Evolutionary conservation across 2,113 vertebrate species (phyloP), one percentile per base, ranked within the genome.

Genomic region (Caranx melampygus): DNA sequence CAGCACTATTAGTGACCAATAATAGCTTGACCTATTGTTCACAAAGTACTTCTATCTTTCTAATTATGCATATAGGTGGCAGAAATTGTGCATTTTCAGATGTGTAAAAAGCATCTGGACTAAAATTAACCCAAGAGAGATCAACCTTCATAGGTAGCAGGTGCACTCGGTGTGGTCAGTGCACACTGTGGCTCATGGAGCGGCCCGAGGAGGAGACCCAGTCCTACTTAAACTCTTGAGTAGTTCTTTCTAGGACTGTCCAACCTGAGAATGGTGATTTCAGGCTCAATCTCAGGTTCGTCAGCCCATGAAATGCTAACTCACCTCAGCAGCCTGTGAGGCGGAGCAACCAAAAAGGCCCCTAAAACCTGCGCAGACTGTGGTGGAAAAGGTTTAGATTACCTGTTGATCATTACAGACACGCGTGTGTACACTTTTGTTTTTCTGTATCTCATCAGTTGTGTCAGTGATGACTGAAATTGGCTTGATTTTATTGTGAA

Each of bases 271-370:
- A 98, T 97, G 97, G 94, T 96, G 92, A 92, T 86, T 84, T 78
- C 82, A 77, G 89, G 92, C 89, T 96, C 98, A 96, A 95, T 98
- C 97, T 99, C 97, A 97, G 97, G 97, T 96, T 95, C 84, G 97
- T 98, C 98, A 98, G 97, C 96, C 97, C 95, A 94, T 87, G 95
- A 97, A 96, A 93, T 15, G 92, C 94, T 86, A 87, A 88, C 95
- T 96, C 93, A 51, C 74, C 54, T 75, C 88, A 67, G 84, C 90
- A 76, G 33, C 72, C 51, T 8, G 11, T 26, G 45, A 84, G 35
- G 44, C 78, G 45, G 20, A 64, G n/a, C 49, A 49, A 15, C 59
- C 26, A 26, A 21, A 62, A 45, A 42, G 6, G 15, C 15, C 9
- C 13, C 3, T 34, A 0, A 74, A 52, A 65, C 16, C 54, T 37